Evolutionary conservation across 2,113 vertebrate species (phyloP).

Genomic region (Nesoenas mayeri): DNA sequence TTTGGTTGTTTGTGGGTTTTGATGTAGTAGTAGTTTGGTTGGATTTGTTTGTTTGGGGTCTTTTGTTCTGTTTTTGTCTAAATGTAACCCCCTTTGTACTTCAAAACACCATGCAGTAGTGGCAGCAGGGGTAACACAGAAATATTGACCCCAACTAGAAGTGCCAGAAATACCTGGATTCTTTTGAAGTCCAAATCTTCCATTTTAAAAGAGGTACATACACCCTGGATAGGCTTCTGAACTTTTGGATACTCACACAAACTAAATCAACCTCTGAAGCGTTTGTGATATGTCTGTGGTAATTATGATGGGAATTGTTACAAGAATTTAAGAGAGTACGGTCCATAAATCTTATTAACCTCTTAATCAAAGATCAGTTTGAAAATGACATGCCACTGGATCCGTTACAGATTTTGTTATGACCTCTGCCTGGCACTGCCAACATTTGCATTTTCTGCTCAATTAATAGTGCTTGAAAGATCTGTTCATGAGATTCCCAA

Average conservation of each 20-base stretch:
- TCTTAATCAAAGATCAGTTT: background rate
- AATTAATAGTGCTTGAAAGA: background rate
- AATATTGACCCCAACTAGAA: background rate
- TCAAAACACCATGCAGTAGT: background rate
- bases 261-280: background rate
- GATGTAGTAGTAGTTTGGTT: too few relatives aligned
- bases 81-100: background rate
- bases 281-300: background rate
- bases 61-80: background rate
- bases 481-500: background rate
- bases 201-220: background rate
- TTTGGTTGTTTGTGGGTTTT: background rate
- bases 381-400: background rate
- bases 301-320: background rate
- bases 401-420: background rate
- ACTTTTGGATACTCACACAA: background rate
- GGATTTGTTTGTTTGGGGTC: background rate
- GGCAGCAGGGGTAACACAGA: background rate
- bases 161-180: background rate
- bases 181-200: background rate
- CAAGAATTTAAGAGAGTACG: background rate
- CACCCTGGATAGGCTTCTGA: background rate
- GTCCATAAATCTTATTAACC: slow-evolving; percentile 24
- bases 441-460: background rate
- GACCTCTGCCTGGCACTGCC: background rate